These are phyloP conservation scores for Eucera pruinosa DNA, from an alignment of 2,888 invertebrate genomes.

Conservation along the genomic window DNA sequence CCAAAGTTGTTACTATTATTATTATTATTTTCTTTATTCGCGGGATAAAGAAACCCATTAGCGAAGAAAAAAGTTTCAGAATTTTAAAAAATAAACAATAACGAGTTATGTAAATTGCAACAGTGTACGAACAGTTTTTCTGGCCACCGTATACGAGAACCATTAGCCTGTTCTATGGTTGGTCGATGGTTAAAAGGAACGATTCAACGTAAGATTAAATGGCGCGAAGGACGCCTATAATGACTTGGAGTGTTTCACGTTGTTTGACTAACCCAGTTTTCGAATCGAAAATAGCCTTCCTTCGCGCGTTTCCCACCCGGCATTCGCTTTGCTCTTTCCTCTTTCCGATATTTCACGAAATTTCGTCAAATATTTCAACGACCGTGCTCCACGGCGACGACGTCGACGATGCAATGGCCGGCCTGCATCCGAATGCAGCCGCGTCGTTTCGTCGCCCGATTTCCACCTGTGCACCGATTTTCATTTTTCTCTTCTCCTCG, in stretches of 20 bases:
- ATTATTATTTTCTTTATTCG: too few relatives aligned
- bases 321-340: conserved; percentile 18
- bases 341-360: conserved; percentile 45
- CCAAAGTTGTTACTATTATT: too few relatives aligned
- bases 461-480: conserved; percentile 35
- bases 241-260: conserved; percentile 35
- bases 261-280: conserved; percentile 74
- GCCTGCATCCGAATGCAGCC: conserved; percentile 1
- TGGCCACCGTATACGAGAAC: too few relatives aligned
- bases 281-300: conserved; percentile 66
- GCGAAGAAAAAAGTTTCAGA: too few relatives aligned
- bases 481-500: conserved; percentile 44
- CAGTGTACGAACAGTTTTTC: too few relatives aligned
- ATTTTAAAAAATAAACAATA: too few relatives aligned
- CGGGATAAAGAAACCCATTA: too few relatives aligned
- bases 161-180: too few relatives aligned
- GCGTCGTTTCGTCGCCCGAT: conserved; percentile 11
- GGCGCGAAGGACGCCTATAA: conserved; percentile 48
- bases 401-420: neutral
- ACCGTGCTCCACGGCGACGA: neutral
- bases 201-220: conserved; percentile 27
- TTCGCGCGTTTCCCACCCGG: conserved; percentile 14
- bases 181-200: conserved; percentile 21
- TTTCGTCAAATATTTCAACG: conserved; percentile 48
- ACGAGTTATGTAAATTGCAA: too few relatives aligned